Evolutionary conservation across 2,113 vertebrate genomes (phyloP), one percentile per base, ranked within the genome.

Genomic region (Hippolais icterina): DNA sequence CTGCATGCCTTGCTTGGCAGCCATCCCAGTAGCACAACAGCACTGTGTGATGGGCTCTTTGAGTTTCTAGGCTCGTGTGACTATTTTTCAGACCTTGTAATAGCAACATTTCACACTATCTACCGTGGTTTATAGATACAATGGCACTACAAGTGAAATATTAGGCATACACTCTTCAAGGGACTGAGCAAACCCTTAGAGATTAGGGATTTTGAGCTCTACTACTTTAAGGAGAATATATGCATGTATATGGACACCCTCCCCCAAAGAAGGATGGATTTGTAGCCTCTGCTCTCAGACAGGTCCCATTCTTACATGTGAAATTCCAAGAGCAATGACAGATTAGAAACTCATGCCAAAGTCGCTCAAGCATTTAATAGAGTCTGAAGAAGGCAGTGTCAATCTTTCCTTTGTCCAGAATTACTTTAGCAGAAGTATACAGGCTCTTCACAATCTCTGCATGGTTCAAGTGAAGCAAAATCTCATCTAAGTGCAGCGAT

Each of bases 261-360:
- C 47, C 50, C 35, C 10, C 39, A 63, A 7, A 77, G 63, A 85
- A 81, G 64, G 71, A 84, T 81, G 72, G 35, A 90, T 93, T 89
- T 83, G 71, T 65, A 89, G 89, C 93, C 86, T 81, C 72, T 90
- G 64, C 33, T 87, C 25, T 87, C 83, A 90, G 50, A 68, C 24
- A 75, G 59, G 87, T 83, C 42, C 49, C 7, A 0, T 92, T 93
- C 87, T 89, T 0, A 0, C 28, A 15, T 47, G 64, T 90, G 89
- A 69, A 92, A 94, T 94, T 94, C 64, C 89, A 92, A 83, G 46
- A 81, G 80, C 72, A 81, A 66, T 49, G 80, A 87, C 80, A 89
- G 90, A 96, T 91, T 84, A 94, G 65, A 95, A 94, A 79, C 76
- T 92, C 89, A 78, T 75, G 89, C 95, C 89, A 93, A 89, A 92